Evolutionary conservation across 1,140 invertebrate genomes (phyloP).

Genomic region (Idris sp.): DNA sequence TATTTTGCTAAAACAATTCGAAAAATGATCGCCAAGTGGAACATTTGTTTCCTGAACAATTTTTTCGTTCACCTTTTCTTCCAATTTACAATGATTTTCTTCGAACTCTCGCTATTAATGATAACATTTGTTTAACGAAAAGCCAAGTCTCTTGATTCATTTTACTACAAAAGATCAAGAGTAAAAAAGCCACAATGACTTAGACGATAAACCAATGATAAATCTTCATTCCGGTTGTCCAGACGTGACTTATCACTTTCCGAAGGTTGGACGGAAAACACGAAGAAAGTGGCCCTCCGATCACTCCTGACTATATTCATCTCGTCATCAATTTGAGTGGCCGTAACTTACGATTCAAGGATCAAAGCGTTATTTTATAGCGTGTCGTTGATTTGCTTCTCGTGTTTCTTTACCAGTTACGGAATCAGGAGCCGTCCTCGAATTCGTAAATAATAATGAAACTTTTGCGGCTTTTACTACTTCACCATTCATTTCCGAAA

Average conservation of each 20-base stretch:
- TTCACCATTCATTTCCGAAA: constrained; percentile 3
- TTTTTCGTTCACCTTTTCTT: constrained; percentile 19
- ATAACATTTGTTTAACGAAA: constrained; percentile 59
- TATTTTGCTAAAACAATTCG: too few species aligned
- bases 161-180: constrained; percentile 48
- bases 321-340: constrained; percentile 60
- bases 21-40: too few species aligned
- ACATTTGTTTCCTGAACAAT: too few species aligned
- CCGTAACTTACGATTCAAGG: constrained; percentile 53
- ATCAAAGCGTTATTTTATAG: constrained; percentile 57
- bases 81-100: constrained; percentile 13
- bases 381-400: constrained; percentile 45
- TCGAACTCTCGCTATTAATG: constrained; percentile 12
- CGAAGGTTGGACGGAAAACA: constrained; percentile 42
- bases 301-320: constrained; percentile 47
- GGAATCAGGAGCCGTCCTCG: constrained; percentile 19
- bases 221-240: constrained; percentile 58
- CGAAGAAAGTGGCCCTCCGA: constrained; percentile 57
- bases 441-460: constrained; percentile 47
- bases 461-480: constrained; percentile 15
- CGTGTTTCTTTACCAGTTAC: constrained; percentile 51
- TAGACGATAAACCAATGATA: constrained; percentile 59
- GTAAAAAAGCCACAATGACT: constrained; percentile 48
- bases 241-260: constrained; percentile 56
- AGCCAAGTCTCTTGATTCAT: constrained; percentile 38